Conservation (phyloP, 2,113 vertebrate species). For the Ptyas mucosa region DNA sequence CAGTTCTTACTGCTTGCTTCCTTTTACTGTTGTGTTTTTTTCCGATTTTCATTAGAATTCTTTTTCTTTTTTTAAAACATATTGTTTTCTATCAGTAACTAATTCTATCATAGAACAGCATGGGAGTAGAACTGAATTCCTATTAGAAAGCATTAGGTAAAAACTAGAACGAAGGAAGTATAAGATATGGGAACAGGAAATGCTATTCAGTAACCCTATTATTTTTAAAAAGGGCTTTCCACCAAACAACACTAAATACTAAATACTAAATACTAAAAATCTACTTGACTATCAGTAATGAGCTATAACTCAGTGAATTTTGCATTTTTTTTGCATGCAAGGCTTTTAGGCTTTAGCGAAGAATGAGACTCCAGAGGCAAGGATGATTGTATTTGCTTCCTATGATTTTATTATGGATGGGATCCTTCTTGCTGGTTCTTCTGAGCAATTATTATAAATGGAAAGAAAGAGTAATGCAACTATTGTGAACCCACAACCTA, state of each 20-base stretch:
- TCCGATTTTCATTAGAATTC: neutral
- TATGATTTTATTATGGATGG: neutral
- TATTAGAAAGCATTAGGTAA: neutral
- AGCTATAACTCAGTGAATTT: neutral
- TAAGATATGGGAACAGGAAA: neutral
- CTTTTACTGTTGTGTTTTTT: neutral
- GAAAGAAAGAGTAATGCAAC: neutral
- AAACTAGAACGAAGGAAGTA: too few species aligned
- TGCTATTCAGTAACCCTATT: neutral
- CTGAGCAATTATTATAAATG: too few species aligned
- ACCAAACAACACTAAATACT: neutral
- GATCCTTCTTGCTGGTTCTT: neutral
- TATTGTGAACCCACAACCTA: neutral
- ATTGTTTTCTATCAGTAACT: neutral
- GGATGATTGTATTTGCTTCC: neutral
- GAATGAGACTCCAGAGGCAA: neutral
- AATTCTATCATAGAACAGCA: neutral
- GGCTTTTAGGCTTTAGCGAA: neutral
- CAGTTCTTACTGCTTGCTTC: neutral
- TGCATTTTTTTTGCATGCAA: neutral
- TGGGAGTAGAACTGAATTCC: neutral
- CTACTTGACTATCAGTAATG: neutral
- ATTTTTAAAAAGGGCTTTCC: neutral
- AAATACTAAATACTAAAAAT: neutral
- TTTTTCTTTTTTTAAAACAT: neutral